Base-by-base conservation (phyloP, 1,140 invertebrate species). In the Danaus plexippus region DNA sequence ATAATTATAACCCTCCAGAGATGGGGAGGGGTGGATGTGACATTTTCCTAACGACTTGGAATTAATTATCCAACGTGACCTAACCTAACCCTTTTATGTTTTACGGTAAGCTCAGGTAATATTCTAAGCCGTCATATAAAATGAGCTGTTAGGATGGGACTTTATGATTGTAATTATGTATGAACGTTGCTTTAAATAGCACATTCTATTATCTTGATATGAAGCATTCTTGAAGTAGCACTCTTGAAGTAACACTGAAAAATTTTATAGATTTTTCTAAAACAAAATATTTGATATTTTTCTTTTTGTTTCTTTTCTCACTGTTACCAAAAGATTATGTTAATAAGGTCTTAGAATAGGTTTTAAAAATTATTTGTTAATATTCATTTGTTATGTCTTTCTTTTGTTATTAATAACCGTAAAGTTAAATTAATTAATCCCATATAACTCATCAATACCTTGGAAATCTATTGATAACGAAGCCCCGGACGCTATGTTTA, bases 21-120 rank as follows among this genome's bases (percentile, higher is more conserved):
- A 61, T 43, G 43, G 52, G 12, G 12, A 46, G 44, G 46, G 40
- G 51, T 49, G 54, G 46, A 43, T 50, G 50, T 57, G 52, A 57
- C 56, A 63, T 55, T 63, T 58, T 56, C 62, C 58, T 61, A 60
- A 63, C 54, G 52, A 50, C 45, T 45, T 54, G 57, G 56, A 69
- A 69, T 65, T 62, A 66, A 67, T 70, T 63, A 70, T 64, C 60
- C 56, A 63, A 61, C 57, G 49, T 47, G 65, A 63, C 67, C 59
- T 69, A 62, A 67, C 61, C 64, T 61, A 64, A 66, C 66, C 66
- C 66, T 67, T 59, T 64, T 64, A 61, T 64, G 56, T 62, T 64
- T 63, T 50, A 52, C 43, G 43, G 18, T 42, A 42, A 53, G 46
- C 50, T 51, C 46, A 48, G 46, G 53, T 55, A 55, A 51, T 51